A percentile compares a stretch with the other conserved stretches of the same genome.
These are phyloP conservation scores for Siniperca undulata DNA, from an alignment of 2,797 vertebrate genomes.

Conservation along the genomic window DNA sequence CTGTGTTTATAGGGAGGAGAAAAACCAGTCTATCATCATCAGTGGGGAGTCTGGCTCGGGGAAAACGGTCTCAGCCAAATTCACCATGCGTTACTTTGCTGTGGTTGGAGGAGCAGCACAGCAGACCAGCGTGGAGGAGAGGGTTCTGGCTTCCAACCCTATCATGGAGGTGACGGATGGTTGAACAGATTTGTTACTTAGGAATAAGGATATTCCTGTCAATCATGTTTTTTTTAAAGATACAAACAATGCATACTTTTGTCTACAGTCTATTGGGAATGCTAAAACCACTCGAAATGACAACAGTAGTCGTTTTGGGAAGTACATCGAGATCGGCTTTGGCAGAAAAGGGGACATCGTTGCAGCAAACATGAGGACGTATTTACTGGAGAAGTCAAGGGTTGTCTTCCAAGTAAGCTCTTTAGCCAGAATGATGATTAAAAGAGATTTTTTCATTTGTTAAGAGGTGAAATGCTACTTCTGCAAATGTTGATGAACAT, in stretches of 20 bases:
- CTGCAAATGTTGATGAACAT: neutral
- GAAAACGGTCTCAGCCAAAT: slow-evolving; percentile 87
- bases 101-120: slow-evolving; percentile 83
- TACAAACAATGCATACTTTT: neutral
- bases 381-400: slow-evolving; percentile 89
- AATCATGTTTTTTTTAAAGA: neutral
- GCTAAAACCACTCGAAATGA: slow-evolving; percentile 88
- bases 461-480: neutral
- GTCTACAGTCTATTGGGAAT: slow-evolving; percentile 87
- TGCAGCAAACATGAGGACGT: slow-evolving; percentile 88
- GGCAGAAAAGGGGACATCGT: slow-evolving; percentile 83
- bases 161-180: slow-evolving; percentile 86
- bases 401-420: slow-evolving; percentile 88
- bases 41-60: slow-evolving; percentile 89
- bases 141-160: slow-evolving; percentile 88
- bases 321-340: slow-evolving; percentile 89
- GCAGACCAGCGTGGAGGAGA: slow-evolving; percentile 87
- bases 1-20: slow-evolving; percentile 81
- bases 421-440: neutral
- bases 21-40: slow-evolving; percentile 90
- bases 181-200: neutral
- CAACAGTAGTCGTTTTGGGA: slow-evolving; percentile 91
- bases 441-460: neutral
- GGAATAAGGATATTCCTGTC: neutral
- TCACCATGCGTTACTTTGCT: slow-evolving; percentile 89